Conservation (phyloP, 2,797 vertebrate species). For the Oryzias sinensis region DNA sequence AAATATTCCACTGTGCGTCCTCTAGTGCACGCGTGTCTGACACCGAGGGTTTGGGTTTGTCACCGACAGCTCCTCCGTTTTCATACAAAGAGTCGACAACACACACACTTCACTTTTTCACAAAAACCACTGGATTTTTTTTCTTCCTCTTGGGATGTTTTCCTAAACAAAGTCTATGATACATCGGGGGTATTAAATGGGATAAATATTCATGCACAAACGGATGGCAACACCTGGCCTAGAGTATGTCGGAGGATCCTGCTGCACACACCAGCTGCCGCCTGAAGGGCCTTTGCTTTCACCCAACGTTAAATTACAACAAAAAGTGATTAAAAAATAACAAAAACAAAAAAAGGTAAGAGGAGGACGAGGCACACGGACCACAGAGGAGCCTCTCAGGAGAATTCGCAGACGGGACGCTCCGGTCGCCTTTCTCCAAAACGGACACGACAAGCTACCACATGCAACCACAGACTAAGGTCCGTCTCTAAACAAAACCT, state of each 20-base stretch:
- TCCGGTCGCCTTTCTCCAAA: constrained; percentile 39
- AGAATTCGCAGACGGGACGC: constrained; percentile 28
- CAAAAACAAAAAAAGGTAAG: not conserved
- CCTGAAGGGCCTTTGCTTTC: constrained; percentile 19
- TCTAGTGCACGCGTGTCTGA: constrained; percentile 71
- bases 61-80: constrained; percentile 64
- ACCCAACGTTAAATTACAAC: constrained; percentile 37
- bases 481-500: constrained; percentile 44
- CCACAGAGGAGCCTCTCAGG: constrained; percentile 35
- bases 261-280: constrained; percentile 56
- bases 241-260: constrained; percentile 64
- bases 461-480: constrained; percentile 67
- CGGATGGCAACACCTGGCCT: constrained; percentile 64
- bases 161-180: constrained; percentile 72
- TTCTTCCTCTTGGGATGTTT: constrained; percentile 56
- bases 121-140: constrained; percentile 61
- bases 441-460: constrained; percentile 61
- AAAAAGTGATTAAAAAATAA: constrained; percentile 26
- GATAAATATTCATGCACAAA: constrained; percentile 80
- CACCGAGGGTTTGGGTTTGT: constrained; percentile 62
- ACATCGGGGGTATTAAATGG: constrained; percentile 74
- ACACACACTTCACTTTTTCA: constrained; percentile 73
- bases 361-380: constrained; percentile 67
- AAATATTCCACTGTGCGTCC: constrained; percentile 74
- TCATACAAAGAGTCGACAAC: constrained; percentile 77